Base-by-base conservation (phyloP, 1,140 invertebrate species). In the Papilio polyxenes region DNA sequence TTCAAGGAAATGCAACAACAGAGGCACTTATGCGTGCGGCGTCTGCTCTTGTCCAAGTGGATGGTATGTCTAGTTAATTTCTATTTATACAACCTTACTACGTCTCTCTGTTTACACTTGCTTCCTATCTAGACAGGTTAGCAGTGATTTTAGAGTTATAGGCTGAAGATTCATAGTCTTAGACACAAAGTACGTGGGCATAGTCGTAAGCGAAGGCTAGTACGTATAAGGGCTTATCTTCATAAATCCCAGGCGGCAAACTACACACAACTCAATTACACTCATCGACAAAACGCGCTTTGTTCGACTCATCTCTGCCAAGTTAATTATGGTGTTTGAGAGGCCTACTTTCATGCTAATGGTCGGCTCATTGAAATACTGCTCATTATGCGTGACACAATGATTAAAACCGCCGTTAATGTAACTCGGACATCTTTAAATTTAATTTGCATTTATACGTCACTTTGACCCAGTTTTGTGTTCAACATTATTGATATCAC, bases 21-120 rank as follows among this genome's bases (percentile, higher is more conserved):
- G 91, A 51, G 96, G 97, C 13, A 95, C 93, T 20, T 94, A 95
- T 20, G 94, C 96, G 72, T 98, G 97, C 90, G 97, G 97, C 40
- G 94, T 97, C n/a, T 98, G 97, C 87, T 93, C 94, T 13, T 98
- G 97, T 89, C 89, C 96, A 59, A 87, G 93, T 0, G 95, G 94
- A 80, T 96, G 95, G 91, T 96, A 96, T 87, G 97, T 82, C 20
- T 69, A 62, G 48, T 72, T 79, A 8, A 11, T 15, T 23, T 7
- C 37, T 69, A 80, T 65, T 59, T n/a, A 59, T 59, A 59, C 51
- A 53, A 53, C 40, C 40, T 44, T 44, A 31, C 23, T 44, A 31
- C 23, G 23, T 31, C 23, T 31, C 23, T 44, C 40, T 44, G 7
- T 44, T 7, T 44, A 44, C 4, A 44, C 40, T 44, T 44, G 40